Evolutionary conservation across 2,797 vertebrate genomes (phyloP), one percentile per base, ranked within the genome.

Genomic region (Craterocephalus amniculus): DNA sequence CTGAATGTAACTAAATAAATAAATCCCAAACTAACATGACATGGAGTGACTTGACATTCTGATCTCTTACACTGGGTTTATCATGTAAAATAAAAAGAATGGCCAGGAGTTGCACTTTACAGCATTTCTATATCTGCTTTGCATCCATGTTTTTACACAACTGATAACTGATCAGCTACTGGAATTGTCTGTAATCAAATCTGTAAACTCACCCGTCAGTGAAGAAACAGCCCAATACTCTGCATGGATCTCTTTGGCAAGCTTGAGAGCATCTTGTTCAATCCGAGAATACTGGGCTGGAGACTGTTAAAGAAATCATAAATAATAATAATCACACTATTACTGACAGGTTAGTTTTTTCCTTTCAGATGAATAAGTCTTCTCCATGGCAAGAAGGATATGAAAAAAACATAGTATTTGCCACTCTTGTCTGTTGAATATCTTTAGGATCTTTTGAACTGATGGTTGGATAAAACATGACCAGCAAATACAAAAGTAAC

Each of bases 201-300:
- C 40, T 20, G 26, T 35, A 24, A 12, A 54, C 87, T 89, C 80
- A 97, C 97, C 97, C 0, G 97, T 96, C 81, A 98, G 93, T 0
- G 97, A 96, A 0, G 97, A 99, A 27, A 99, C 87, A 0, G 96
- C 95, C 97, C 97, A 99, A 38, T 96, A 99, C 74, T 98, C 97
- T 0, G 97, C 97, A 31, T 92, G 94, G 76, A 99, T 97, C 90
- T 98, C 96, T 51, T 95, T 94, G 2, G 97, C 96, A 68, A 98
- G 63, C 88, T 94, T 95, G 75, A 99, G 84, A 4, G 97, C 97
- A 0, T 99, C 97, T 83, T 94, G 93, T 88, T 98, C 97, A 8
- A 98, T 96, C 74, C 90, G 90, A 40, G 84, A 83, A 81, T 97
- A 98, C 90, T 96, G 96, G 1, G 96, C 95, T 0, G 96, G 92